Base-by-base conservation (phyloP, 1,140 invertebrate genomes). In the Hetaerina americana region DNA sequence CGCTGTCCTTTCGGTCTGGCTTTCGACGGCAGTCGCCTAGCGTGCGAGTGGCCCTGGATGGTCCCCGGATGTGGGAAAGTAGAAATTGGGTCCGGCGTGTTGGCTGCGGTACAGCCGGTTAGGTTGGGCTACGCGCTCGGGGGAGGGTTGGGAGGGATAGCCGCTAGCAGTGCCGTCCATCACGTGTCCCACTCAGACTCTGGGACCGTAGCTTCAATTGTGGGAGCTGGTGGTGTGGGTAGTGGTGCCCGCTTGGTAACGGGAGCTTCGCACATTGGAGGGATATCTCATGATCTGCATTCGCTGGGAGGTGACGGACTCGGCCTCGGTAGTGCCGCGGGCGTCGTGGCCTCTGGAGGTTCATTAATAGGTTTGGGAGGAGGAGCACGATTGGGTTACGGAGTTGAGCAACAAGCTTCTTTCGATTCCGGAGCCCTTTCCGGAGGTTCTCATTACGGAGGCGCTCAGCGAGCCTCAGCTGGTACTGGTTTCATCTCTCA, bases 31-130 rank as follows among this genome's bases (percentile, higher is more conserved):
- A 79, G 83, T 18, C 85, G 85, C 27, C 80, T 91, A 0, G 81
- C 88, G 66, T 94, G 92, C 76, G 90, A 93, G 78, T 94, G 92
- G 92, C 89, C 90, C 0, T 93, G 91, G 90, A 77, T 90, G 57
- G 90, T 92, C 5, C 85, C 87, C 0, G 85, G 83, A 66, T 93
- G 91, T 77, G 85, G 84, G 27, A 57, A 57, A 57, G 40, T 57
- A 18, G 40, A 57, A 10, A 57, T 57, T 5, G 40, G 40, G 15
- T 57, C 40, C 10, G 40, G 40, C 15, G 40, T 57, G 40, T n/a
- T 57, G 10, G 40, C 40, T 12, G 40, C 40, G 3, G 22, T 57
- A 3, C 40, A 70, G 68, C n/a, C 69, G 69, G n/a, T 72, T 57
- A 49, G 71, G 25, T 57, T 71, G 6, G 40, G 26, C 2, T 26